Base-by-base conservation (phyloP, 2,888 invertebrate genomes). In the Leptinotarsa rubiginosa region DNA sequence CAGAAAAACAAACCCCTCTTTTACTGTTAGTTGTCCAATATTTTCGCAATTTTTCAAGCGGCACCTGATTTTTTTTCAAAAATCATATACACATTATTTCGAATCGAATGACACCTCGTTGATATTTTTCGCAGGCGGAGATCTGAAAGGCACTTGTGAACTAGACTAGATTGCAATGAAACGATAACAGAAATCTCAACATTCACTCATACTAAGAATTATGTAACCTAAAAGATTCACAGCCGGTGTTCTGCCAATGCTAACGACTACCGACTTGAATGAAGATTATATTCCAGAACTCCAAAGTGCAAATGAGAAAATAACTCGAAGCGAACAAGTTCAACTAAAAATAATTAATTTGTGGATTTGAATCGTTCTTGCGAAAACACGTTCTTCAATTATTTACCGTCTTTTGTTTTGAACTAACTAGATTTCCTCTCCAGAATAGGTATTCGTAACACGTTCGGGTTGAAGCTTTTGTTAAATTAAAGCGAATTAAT, bases 331-430 rank as follows among this genome's bases (percentile, higher is more conserved):
- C 79, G 78, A 80, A 78, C 78, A 78, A 79, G 31, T 66, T 52
- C 80, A 83, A 80, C 83, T 80, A 79, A 81, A 84, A 84, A 84
- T 83, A 83, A 82, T 81, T 82, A 84, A 85, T 84, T 84, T 83
- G 82, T 78, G 83, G 83, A 83, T 83, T 82, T 79, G 79, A 82
- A 81, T 80, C 76, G 78, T 78, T 80, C 78, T 79, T 77, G 80
- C 80, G 80, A 80, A 82, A 81, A 82, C 83, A 81, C 82, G 83
- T 83, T 82, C 84, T 83, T 83, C 83, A 85, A 85, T 86, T 85
- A 86, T 85, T 85, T 84, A 84, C 84, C 82, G 80, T 80, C 85
- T 85, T 84, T 85, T 85, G 85, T 85, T 83, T 84, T 81, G 81
- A 82, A 82, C 83, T 85, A 85, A 85, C 85, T 83, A 81, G 83